phyloP scores from a whole-genome alignment of 1,140 invertebrate genomes.

The Gryllus bimaculatus region DNA sequence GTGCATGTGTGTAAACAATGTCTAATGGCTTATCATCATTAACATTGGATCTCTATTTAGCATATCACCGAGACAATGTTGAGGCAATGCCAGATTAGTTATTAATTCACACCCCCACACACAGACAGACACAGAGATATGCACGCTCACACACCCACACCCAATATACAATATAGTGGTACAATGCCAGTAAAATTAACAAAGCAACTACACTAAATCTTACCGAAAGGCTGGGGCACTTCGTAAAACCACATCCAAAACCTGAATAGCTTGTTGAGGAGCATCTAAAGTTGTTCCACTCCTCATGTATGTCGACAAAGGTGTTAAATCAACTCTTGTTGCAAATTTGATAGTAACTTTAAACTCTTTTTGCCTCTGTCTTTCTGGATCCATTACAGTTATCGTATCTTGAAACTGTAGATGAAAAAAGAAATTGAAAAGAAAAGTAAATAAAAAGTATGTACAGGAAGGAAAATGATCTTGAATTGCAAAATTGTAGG shows the following conservation, averaged over 20 bases:
- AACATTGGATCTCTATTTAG: too few relatives aligned
- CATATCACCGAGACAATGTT: too few relatives aligned
- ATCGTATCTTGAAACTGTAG: slow-evolving; percentile 22
- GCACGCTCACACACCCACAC: too few relatives aligned
- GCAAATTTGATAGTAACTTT: slow-evolving; percentile 48
- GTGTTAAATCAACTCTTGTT: slow-evolving; percentile 41
- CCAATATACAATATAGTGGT: too few relatives aligned
- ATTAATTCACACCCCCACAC: too few relatives aligned
- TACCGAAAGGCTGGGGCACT: slow-evolving; percentile 33
- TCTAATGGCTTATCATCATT: too few relatives aligned
- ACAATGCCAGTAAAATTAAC: background rate
- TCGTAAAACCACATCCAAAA: slow-evolving; percentile 72
- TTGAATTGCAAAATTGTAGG: too few relatives aligned
- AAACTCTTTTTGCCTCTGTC: slow-evolving; percentile 39
- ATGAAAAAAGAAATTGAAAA: slow-evolving; percentile 1
- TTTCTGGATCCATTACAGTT: slow-evolving; percentile 32
- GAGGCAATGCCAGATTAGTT: too few relatives aligned
- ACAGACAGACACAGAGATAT: too few relatives aligned
- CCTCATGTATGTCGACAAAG: slow-evolving; percentile 38
- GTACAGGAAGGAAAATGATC: too few relatives aligned
- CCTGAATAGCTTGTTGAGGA: slow-evolving; percentile 61
- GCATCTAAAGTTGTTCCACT: slow-evolving; percentile 33
- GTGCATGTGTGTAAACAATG: too few relatives aligned
- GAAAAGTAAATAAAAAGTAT: too few relatives aligned
- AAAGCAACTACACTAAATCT: background rate